These are phyloP conservation scores for Ariolimax columbianus DNA, from an alignment of 2,888 invertebrate genomes.

Conservation along the genomic window DNA sequence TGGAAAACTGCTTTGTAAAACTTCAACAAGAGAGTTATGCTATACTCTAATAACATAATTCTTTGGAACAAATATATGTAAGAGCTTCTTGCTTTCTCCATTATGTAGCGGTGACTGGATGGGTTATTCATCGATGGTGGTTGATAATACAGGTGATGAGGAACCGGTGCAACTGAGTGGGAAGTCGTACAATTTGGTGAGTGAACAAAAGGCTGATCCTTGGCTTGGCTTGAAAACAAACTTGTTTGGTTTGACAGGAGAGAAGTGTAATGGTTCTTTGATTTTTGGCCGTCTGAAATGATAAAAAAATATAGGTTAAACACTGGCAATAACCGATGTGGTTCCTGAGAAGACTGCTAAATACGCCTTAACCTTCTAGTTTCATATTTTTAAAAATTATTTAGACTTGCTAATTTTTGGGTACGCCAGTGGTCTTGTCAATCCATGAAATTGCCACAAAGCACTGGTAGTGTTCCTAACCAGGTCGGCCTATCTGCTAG, in stretches of 20 bases:
- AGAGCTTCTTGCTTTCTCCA: not conserved
- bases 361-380: too few relatives aligned
- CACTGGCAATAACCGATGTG: too few relatives aligned
- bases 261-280: slow-evolving; percentile 69
- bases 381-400: too few relatives aligned
- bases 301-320: not conserved
- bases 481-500: too few relatives aligned
- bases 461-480: too few relatives aligned
- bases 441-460: too few relatives aligned
- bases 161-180: slow-evolving; percentile 10
- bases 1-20: not conserved
- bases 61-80: not conserved
- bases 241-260: slow-evolving; percentile 64
- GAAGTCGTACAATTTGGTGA: slow-evolving; percentile 61
- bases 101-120: not conserved
- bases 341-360: too few relatives aligned
- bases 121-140: slow-evolving; percentile 31
- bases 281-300: slow-evolving; percentile 61
- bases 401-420: too few relatives aligned
- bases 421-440: too few relatives aligned
- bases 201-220: slow-evolving; percentile 71
- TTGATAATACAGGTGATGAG: not conserved
- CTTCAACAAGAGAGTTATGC: not conserved
- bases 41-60: not conserved
- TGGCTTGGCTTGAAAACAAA: slow-evolving; percentile 70